Evolutionary conservation across 2,797 vertebrate genomes (phyloP).

Genomic region (Melanogrammus aeglefinus): DNA sequence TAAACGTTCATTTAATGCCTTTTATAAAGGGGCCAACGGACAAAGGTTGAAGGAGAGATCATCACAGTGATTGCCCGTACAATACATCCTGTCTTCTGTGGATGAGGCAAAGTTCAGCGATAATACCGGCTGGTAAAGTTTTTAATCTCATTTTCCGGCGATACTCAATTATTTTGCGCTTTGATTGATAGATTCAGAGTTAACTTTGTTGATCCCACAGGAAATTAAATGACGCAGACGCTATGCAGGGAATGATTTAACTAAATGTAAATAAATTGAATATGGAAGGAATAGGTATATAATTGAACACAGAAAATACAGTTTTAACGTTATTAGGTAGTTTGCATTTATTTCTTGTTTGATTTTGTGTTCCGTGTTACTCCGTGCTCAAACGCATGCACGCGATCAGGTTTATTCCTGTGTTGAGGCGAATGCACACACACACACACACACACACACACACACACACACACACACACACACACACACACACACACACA

Average conservation of each 20-base stretch:
- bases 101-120: not conserved
- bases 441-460: not conserved
- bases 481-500: slow-evolving; percentile 1
- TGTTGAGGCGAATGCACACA: not conserved
- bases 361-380: not conserved
- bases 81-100: not conserved
- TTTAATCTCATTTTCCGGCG: not conserved
- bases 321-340: not conserved
- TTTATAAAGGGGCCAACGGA: not conserved
- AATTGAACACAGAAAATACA: not conserved
- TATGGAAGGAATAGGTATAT: not conserved
- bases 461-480: not conserved
- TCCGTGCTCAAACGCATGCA: not conserved
- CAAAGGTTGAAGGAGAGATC: slow-evolving; percentile 18
- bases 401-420: not conserved
- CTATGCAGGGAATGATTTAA: not conserved
- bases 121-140: not conserved
- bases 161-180: not conserved
- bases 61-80: not conserved
- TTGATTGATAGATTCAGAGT: not conserved
- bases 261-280: not conserved
- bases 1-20: not conserved
- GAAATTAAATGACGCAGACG: not conserved
- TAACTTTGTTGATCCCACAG: not conserved
- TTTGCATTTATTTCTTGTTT: not conserved